These are phyloP conservation scores for Coenonympha arcania DNA, from an alignment of 2,888 invertebrate genomes.

Conservation along the genomic window DNA sequence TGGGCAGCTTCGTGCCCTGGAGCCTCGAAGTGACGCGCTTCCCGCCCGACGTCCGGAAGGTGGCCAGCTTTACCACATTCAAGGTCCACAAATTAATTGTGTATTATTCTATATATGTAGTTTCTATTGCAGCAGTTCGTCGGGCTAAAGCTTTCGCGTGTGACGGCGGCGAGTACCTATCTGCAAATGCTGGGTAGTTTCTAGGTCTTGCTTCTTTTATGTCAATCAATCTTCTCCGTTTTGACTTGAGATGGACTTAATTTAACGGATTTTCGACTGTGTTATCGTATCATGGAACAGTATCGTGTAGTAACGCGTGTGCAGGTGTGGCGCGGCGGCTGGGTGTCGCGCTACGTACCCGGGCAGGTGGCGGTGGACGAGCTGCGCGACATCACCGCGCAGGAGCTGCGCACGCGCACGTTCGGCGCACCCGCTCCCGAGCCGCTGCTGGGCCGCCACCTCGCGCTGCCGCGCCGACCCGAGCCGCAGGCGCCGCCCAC, in stretches of 20 bases:
- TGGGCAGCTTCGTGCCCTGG: slow-evolving; percentile 81
- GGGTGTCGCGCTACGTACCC: slow-evolving; percentile 68
- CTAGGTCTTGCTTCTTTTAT: no score
- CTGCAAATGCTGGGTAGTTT: no score
- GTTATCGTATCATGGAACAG: no score
- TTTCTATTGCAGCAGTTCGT: no score
- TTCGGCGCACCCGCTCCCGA: slow-evolving; percentile 72
- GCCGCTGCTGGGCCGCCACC: slow-evolving; percentile 76
- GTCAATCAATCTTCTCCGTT: no score
- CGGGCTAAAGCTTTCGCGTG: no score
- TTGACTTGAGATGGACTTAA: no score
- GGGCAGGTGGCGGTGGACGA: slow-evolving; percentile 60
- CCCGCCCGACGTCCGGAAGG: slow-evolving; percentile 82
- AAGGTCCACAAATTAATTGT: slow-evolving; percentile 65
- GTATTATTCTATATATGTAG: no score
- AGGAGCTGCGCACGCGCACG: slow-evolving; percentile 55
- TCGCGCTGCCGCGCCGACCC: slow-evolving; percentile 68
- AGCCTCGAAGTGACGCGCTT: slow-evolving; percentile 68
- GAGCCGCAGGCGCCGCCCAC: slow-evolving; percentile 62
- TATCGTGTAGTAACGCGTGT: no score
- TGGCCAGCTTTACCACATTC: slow-evolving; percentile 83
- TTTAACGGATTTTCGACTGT: no score
- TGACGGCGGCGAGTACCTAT: no score
- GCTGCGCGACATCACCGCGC: slow-evolving; percentile 56
- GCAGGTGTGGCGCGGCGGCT: slow-evolving; percentile 65